Evolutionary conservation across 2,888 invertebrate species (phyloP).

Genomic region (Agrochola lota): DNA sequence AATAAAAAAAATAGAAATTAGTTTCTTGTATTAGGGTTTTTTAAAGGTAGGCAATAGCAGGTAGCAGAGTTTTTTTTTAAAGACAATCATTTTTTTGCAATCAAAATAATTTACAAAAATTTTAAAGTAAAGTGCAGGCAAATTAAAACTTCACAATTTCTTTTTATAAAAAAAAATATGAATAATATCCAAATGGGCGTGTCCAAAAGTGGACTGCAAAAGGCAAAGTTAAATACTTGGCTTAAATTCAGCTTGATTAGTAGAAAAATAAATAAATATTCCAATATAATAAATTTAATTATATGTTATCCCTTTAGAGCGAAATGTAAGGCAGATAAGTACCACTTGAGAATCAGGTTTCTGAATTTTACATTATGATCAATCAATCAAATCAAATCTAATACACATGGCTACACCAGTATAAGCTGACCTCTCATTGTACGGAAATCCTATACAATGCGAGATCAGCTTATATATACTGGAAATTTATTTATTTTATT

Average conservation of each 20-base stretch:
- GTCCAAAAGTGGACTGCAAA: slow-evolving; percentile 6
- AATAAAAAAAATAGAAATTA: slow-evolving; percentile 59
- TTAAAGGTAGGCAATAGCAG: slow-evolving; percentile 16
- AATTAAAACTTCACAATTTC: background rate
- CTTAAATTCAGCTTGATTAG: slow-evolving; percentile 3
- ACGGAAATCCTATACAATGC: no score
- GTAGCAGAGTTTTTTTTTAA: background rate
- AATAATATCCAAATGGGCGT: background rate
- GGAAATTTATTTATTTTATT: no score
- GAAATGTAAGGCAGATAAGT: slow-evolving; percentile 22
- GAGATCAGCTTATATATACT: no score
- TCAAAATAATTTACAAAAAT: background rate
- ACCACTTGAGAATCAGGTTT: background rate
- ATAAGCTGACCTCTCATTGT: no score
- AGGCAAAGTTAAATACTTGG: background rate
- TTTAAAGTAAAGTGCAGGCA: background rate
- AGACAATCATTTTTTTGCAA: background rate
- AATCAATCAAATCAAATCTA: no score
- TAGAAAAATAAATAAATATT: slow-evolving; percentile 22
- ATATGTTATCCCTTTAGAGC: background rate
- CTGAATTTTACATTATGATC: background rate
- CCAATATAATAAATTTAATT: background rate
- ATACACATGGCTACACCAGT: no score
- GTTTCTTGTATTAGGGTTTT: background rate
- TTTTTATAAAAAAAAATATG: background rate